Percentiles rank a stretch among this genome's conserved stretches.
Conservation (phyloP, 2,113 vertebrate genomes). For the Tapirus terrestris region DNA sequence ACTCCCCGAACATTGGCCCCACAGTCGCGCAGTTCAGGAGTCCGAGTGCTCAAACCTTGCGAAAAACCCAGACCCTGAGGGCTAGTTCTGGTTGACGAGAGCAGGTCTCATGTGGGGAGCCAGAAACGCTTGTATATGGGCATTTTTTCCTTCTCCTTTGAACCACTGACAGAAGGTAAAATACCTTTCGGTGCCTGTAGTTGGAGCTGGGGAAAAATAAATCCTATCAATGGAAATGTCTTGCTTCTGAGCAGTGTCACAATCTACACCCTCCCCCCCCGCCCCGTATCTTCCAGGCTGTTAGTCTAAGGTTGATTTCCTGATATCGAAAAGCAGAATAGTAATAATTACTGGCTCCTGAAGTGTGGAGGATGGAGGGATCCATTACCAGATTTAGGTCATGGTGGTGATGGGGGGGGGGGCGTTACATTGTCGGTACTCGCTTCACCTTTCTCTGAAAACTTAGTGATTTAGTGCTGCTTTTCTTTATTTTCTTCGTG, state of each 20-base stretch:
- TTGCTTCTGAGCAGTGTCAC: slow-evolving; percentile 50
- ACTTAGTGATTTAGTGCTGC: slow-evolving; percentile 33
- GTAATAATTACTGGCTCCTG: not conserved
- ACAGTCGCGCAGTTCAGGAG: not conserved
- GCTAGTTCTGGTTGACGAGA: slow-evolving; percentile 52
- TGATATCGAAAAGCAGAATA: not conserved
- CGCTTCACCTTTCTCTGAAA: not conserved
- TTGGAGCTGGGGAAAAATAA: slow-evolving; percentile 78
- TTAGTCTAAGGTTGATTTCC: slow-evolving; percentile 71
- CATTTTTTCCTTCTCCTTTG: slow-evolving; percentile 65
- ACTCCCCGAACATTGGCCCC: not conserved
- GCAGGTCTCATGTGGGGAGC: not conserved
- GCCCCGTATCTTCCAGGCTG: not conserved
- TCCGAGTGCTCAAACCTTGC: not conserved
- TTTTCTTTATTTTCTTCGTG: not conserved
- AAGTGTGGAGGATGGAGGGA: not conserved
- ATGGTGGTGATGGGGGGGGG: not conserved
- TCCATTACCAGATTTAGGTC: slow-evolving; percentile 42
- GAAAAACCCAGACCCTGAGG: slow-evolving; percentile 43
- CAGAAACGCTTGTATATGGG: not conserved
- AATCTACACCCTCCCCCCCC: not conserved
- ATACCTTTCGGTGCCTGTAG: slow-evolving; percentile 79
- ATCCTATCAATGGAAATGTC: slow-evolving; percentile 74
- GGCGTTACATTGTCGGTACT: not conserved
- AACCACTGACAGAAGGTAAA: slow-evolving; percentile 77